Evolutionary conservation across 2,797 vertebrate genomes (phyloP), one percentile per base, ranked within the genome.

Genomic region (Catamblyrhynchus diadema): DNA sequence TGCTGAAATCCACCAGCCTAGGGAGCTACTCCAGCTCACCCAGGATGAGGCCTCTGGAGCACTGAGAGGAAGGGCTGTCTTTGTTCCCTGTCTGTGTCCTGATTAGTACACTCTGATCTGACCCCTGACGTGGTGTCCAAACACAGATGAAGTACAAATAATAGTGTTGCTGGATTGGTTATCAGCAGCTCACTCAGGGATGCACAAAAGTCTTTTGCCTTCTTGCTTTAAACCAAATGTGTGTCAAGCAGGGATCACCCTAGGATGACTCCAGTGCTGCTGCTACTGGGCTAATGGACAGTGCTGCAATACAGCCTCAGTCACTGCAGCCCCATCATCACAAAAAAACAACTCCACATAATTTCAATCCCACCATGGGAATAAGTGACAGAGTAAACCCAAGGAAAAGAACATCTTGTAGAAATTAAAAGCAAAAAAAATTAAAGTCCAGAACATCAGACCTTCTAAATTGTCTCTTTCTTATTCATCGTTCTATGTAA

Each of bases 21-120:
- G 0, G 0, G 50, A 72, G 57, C 15, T 74, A 33, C 27, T 65
- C 42, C 69, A 61, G 14, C 21, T 94, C 74, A 78, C 65, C n/a
- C 50, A 78, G 59, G 79, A 89, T 8, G 1, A 0, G 1, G 77
- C 21, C 69, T 70, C 81, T 74, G 57, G 59, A 73, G 51, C 5
- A 14, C 33, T 0, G 1, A 87, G 50, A 77, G 37, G 60, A 92
- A 93, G 8, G 25, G n/a, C 30, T 89, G 44, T 62, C 89, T 91
- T 75, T 88, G 59, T 88, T 90, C 24, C 19, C 12, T 84, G 81
- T 90, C 66, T 80, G 4, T 79, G 78, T 56, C 62, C 74, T 77
- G 86, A 90, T 88, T 53, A 64, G 33, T 39, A 61, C 56, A 20
- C 51, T 82, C 86, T 94, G 74, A 90, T 84, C 88, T 81, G 88